Evolutionary conservation across 2,797 vertebrate genomes (phyloP).

Genomic region (Myotis myotis): DNA sequence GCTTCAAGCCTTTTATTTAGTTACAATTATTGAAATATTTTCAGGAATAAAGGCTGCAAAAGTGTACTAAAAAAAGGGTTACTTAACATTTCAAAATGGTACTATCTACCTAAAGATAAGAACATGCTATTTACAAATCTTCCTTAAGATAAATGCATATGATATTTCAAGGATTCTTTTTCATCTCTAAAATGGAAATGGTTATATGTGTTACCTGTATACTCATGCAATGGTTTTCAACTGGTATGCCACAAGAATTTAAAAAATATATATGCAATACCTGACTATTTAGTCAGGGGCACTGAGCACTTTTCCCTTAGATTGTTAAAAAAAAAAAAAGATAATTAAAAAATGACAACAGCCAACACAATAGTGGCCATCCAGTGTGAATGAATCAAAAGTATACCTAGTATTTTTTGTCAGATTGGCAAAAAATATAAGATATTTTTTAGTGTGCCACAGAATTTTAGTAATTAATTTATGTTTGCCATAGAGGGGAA

Average conservation of each 20-base stretch:
- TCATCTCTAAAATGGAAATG: conserved; percentile 31
- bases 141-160: conserved; percentile 47
- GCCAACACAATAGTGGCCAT: not conserved
- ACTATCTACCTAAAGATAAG: conserved; percentile 55
- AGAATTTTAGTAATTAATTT: not conserved
- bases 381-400: not conserved
- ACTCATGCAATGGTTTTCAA: not conserved
- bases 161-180: conserved; percentile 62
- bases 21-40: conserved; percentile 66
- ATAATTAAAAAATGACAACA: not conserved
- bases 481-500: not conserved
- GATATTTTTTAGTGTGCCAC: not conserved
- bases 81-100: conserved; percentile 69
- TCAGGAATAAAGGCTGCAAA: conserved; percentile 49
- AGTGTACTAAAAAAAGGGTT: conserved; percentile 22
- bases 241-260: not conserved
- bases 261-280: not conserved
- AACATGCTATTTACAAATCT: conserved; percentile 66
- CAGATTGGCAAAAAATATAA: not conserved
- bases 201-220: conserved; percentile 17
- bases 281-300: not conserved
- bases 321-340: too few relatives aligned
- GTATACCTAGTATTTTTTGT: not conserved
- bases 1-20: conserved; percentile 60
- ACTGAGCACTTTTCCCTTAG: not conserved